Evolutionary conservation across 2,797 vertebrate species (phyloP).

Genomic region (Acestrorhynchus altus): DNA sequence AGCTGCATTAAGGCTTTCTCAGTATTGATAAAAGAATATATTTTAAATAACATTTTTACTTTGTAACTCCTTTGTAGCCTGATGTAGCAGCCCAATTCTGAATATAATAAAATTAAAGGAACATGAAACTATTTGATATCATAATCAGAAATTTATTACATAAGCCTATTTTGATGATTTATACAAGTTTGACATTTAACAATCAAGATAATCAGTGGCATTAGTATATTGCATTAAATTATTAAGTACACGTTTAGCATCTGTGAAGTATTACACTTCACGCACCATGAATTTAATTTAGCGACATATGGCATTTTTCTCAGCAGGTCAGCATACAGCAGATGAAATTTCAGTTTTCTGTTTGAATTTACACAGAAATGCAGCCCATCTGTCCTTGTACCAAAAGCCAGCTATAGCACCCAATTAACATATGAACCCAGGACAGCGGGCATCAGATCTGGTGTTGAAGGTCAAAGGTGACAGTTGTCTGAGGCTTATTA

Average conservation of each 20-base stretch:
- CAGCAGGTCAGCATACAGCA: slow-evolving; percentile 42
- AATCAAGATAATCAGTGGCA: slow-evolving; percentile 12
- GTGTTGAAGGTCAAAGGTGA: slow-evolving; percentile 4
- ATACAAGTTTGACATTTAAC: background rate
- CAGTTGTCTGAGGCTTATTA: slow-evolving; percentile 18
- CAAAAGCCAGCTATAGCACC: slow-evolving; percentile 17
- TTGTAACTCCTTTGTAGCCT: background rate
- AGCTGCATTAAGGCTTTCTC: background rate
- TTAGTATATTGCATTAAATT: slow-evolving; percentile 36
- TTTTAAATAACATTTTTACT: too few species aligned
- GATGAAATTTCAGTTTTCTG: slow-evolving; percentile 22
- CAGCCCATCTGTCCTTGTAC: slow-evolving; percentile 39
- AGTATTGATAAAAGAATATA: too few species aligned
- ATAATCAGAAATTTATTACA: slow-evolving; percentile 5
- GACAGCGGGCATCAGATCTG: background rate
- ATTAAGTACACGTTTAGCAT: slow-evolving; percentile 14
- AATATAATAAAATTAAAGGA: slow-evolving; percentile 13
- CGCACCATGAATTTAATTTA: slow-evolving; percentile 28
- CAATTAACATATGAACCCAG: slow-evolving; percentile 1
- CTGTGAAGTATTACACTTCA: slow-evolving; percentile 23
- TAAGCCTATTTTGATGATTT: background rate
- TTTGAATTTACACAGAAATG: slow-evolving; percentile 39
- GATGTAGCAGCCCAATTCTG: background rate
- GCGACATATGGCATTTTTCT: slow-evolving; percentile 37
- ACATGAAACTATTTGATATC: slow-evolving; percentile 7